A percentile compares a stretch with the other conserved stretches of the same genome.
These are phyloP conservation scores for Notospermus geniculatus DNA, from an alignment of 1,140 invertebrate genomes.

Conservation along the genomic window DNA sequence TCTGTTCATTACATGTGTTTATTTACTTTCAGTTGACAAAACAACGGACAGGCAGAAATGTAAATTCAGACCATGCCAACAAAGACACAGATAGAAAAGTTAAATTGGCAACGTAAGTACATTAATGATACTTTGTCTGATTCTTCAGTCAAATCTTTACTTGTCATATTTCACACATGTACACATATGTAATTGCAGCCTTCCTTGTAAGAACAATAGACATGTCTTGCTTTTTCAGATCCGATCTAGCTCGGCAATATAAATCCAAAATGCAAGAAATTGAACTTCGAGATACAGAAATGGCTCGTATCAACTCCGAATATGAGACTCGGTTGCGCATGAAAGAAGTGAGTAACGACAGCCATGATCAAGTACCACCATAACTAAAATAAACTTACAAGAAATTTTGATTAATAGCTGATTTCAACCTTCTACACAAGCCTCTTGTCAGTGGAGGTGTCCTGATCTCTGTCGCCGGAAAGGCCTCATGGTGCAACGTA, in stretches of 20 bases:
- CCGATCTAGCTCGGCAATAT: slow-evolving; percentile 42
- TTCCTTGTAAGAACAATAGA: too few species aligned
- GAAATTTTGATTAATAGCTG: too few species aligned
- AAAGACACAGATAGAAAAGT: slow-evolving; percentile 39
- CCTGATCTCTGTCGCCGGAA: too few species aligned
- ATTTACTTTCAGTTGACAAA: slow-evolving; percentile 34
- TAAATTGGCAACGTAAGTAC: slow-evolving; percentile 24
- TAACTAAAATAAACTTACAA: too few species aligned
- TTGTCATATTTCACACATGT: too few species aligned
- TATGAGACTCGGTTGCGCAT: slow-evolving; percentile 47
- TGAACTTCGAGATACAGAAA: slow-evolving; percentile 45
- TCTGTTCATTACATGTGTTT: too few species aligned
- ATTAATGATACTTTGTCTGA: background rate
- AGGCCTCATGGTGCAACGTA: too few species aligned
- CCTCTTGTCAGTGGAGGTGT: too few species aligned
- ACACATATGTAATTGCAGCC: too few species aligned
- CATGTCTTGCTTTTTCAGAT: slow-evolving; percentile 24
- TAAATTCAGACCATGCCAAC: slow-evolving; percentile 18
- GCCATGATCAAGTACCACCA: too few species aligned
- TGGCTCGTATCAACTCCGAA: slow-evolving; percentile 42
- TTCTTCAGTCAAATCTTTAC: too few species aligned
- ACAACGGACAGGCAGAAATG: slow-evolving; percentile 31
- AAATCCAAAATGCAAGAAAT: slow-evolving; percentile 43
- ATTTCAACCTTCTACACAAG: too few species aligned
- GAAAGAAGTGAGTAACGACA: slow-evolving; percentile 41